These are phyloP conservation scores for Penaeus chinensis DNA, from an alignment of 1,140 invertebrate species.

Conservation along the genomic window DNA sequence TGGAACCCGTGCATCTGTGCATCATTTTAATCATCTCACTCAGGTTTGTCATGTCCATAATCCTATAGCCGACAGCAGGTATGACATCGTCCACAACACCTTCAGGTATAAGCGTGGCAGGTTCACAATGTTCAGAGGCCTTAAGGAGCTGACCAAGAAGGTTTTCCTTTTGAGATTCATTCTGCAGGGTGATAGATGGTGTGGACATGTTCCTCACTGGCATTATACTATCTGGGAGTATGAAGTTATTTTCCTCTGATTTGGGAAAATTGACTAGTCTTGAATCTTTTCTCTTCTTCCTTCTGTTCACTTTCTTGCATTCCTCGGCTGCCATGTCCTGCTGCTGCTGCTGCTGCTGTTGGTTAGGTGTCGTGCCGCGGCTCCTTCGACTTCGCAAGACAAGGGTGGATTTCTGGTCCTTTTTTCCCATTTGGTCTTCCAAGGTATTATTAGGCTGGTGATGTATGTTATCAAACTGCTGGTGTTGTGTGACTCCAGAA, in stretches of 20 bases:
- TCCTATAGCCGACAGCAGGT: slow-evolving; percentile 63
- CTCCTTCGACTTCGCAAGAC: slow-evolving; percentile 57
- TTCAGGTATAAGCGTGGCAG: slow-evolving; percentile 61
- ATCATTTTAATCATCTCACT: slow-evolving; percentile 63
- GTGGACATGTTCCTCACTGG: slow-evolving; percentile 11
- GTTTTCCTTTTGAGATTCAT: slow-evolving; percentile 59
- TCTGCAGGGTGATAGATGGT: slow-evolving; percentile 23
- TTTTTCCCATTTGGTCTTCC: slow-evolving; percentile 5
- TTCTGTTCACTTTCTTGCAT: slow-evolving; percentile 38
- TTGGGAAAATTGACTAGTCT: slow-evolving; percentile 23
- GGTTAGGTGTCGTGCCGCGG: slow-evolving; percentile 25
- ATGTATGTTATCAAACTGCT: slow-evolving; percentile 29
- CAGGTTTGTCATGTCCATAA: slow-evolving; percentile 62
- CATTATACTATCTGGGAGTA: slow-evolving; percentile 30
- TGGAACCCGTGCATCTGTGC: slow-evolving; percentile 54
- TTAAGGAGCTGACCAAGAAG: slow-evolving; percentile 62
- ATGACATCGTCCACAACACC: slow-evolving; percentile 63
- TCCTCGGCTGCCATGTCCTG: slow-evolving; percentile 23
- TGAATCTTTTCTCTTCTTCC: slow-evolving; percentile 29
- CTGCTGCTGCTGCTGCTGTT: slow-evolving; percentile 12
- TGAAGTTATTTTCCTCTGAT: slow-evolving; percentile 31
- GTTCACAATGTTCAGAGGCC: slow-evolving; percentile 63
- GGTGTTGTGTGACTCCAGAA: slow-evolving; percentile 36
- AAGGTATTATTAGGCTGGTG: slow-evolving; percentile 16
- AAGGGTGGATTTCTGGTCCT: slow-evolving; percentile 49